These are phyloP conservation scores for Trialeurodes vaporariorum DNA, from an alignment of 1,140 invertebrate species.

Conservation along the genomic window DNA sequence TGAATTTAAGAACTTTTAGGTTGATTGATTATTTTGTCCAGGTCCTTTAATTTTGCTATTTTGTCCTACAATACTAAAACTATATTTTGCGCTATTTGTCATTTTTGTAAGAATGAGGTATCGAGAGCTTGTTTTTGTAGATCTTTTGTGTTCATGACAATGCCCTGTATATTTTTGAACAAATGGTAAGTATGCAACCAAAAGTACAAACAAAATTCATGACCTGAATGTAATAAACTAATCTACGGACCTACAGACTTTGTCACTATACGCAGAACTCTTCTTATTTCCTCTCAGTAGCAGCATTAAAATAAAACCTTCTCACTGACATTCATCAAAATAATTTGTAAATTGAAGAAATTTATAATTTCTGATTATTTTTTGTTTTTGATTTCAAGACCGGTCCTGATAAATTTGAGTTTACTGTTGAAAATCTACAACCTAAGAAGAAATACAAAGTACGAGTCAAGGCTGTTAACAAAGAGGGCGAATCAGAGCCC, in stretches of 20 bases:
- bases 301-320: no score
- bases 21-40: background rate
- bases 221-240: no score
- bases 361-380: conserved; percentile 8
- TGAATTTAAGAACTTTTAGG: background rate
- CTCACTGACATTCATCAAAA: background rate
- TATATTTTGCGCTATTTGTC: no score
- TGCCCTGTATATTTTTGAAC: no score
- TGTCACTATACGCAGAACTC: background rate
- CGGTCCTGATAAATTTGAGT: conserved; percentile 56
- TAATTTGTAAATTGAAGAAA: conserved; percentile 3
- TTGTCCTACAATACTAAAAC: no score
- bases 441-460: conserved; percentile 98
- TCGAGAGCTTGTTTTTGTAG: no score
- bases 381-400: conserved; percentile 24
- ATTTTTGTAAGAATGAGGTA: no score
- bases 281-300: background rate
- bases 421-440: conserved; percentile 82
- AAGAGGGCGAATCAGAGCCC: conserved; percentile 95
- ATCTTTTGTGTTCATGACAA: no score
- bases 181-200: no score
- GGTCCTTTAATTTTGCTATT: no score
- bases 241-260: background rate
- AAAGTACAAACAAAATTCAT: no score
- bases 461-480: conserved; percentile 94